phyloP scores from a whole-genome alignment of 2,888 invertebrate genomes.

The Hoplodrina blanda region DNA sequence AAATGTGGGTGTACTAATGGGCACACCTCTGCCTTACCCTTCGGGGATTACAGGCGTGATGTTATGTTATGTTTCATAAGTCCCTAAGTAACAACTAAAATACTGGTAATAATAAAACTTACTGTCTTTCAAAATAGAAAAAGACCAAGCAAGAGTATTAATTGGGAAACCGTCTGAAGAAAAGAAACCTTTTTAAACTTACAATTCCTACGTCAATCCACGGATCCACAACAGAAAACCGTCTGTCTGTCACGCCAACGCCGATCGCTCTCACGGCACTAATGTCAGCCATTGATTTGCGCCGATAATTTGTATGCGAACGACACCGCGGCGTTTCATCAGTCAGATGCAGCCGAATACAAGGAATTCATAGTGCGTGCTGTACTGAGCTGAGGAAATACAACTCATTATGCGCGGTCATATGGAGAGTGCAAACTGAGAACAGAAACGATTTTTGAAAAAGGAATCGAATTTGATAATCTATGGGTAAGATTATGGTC shows the following conservation, averaged over 20 bases:
- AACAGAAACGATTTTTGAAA: not conserved
- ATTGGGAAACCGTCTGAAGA: slow-evolving; percentile 2
- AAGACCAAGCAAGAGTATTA: not conserved
- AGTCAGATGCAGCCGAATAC: slow-evolving; percentile 71
- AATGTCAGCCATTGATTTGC: slow-evolving; percentile 67
- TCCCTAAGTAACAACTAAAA: too few species aligned
- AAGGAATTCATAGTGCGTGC: slow-evolving; percentile 72
- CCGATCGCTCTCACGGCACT: slow-evolving; percentile 47
- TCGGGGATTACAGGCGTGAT: too few species aligned
- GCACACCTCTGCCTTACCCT: too few species aligned
- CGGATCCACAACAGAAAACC: slow-evolving; percentile 32
- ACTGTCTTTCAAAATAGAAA: not conserved
- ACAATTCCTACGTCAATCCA: slow-evolving; percentile 22
- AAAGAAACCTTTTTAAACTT: slow-evolving; percentile 2
- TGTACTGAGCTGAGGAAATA: slow-evolving; percentile 69
- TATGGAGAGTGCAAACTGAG: slow-evolving; percentile 44
- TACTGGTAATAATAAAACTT: too few species aligned
- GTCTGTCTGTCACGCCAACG: slow-evolving; percentile 33
- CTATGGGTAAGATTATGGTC: too few species aligned
- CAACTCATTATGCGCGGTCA: slow-evolving; percentile 70
- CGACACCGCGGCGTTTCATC: slow-evolving; percentile 52
- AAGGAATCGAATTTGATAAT: too few species aligned
- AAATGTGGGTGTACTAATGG: too few species aligned
- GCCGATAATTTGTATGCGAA: slow-evolving; percentile 73
- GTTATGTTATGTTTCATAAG: too few species aligned